Conservation (phyloP, 2,113 vertebrate species). For the Pelobates fuscus region DNA sequence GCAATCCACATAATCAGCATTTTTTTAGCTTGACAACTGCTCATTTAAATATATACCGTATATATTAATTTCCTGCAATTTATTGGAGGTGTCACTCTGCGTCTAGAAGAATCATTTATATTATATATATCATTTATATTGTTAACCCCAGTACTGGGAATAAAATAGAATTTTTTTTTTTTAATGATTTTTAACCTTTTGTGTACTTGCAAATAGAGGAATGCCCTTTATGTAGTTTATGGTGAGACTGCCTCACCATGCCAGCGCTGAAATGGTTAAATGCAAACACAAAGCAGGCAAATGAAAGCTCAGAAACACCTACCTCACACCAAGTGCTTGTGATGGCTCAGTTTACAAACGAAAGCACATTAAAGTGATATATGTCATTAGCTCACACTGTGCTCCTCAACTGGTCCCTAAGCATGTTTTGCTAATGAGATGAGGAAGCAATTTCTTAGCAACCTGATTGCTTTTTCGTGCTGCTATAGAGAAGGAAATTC, state of each 20-base stretch:
- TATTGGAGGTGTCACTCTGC: background rate
- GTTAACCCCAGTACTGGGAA: background rate
- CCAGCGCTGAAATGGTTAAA: too few relatives aligned
- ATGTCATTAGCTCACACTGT: slow-evolving; percentile 5
- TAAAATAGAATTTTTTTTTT: too few relatives aligned
- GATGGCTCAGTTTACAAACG: slow-evolving; percentile 18
- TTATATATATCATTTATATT: background rate
- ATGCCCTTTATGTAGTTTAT: too few relatives aligned
- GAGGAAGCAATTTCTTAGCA: background rate
- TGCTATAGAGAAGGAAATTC: background rate
- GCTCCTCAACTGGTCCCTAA: background rate
- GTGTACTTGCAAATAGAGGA: background rate
- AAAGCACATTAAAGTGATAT: background rate
- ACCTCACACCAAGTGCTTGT: background rate
- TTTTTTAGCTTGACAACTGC: background rate
- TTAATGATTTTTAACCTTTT: background rate
- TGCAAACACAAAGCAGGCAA: too few relatives aligned
- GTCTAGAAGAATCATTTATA: too few relatives aligned
- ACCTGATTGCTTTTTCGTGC: slow-evolving; percentile 24
- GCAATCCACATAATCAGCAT: background rate
- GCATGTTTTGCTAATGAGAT: background rate
- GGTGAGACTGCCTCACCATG: background rate
- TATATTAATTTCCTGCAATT: too few relatives aligned
- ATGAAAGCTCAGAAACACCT: too few relatives aligned
- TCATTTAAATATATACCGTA: background rate